A percentile compares a stretch with the other conserved stretches of the same genome.
Conservation (phyloP, 2,113 vertebrate genomes). For the Prolemur simus region DNA sequence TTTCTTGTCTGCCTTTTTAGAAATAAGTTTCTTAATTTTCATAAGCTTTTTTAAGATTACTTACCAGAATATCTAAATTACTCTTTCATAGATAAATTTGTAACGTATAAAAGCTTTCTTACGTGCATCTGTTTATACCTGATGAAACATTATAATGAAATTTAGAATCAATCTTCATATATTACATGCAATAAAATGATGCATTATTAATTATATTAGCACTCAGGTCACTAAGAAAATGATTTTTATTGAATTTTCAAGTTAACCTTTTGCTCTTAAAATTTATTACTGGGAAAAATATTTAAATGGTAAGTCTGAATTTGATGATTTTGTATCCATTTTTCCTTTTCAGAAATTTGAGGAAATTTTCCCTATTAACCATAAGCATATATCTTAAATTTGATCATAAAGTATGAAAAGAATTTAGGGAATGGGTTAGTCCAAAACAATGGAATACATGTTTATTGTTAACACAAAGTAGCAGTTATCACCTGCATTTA, state of each 20-base stretch:
- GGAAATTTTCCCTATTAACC: neutral
- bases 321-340: neutral
- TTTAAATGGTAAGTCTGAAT: neutral
- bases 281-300: slow-evolving; percentile 6
- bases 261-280: slow-evolving; percentile 46
- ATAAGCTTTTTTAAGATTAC: slow-evolving; percentile 50
- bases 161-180: slow-evolving; percentile 60
- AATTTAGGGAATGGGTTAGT: neutral
- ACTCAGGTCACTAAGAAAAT: slow-evolving; percentile 32
- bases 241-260: slow-evolving; percentile 67
- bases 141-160: slow-evolving; percentile 48
- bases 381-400: neutral
- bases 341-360: neutral
- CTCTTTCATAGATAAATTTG: neutral
- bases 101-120: neutral
- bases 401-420: neutral
- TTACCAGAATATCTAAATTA: slow-evolving; percentile 25
- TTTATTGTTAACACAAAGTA: neutral
- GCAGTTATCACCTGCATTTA: neutral
- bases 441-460: neutral
- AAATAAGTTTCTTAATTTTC: slow-evolving; percentile 45
- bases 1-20: slow-evolving; percentile 10
- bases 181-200: slow-evolving; percentile 36
- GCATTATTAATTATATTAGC: slow-evolving; percentile 69
- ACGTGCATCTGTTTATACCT: slow-evolving; percentile 53